phyloP scores from a whole-genome alignment of 1,140 invertebrate genomes.

The Pogonus chalceus region DNA sequence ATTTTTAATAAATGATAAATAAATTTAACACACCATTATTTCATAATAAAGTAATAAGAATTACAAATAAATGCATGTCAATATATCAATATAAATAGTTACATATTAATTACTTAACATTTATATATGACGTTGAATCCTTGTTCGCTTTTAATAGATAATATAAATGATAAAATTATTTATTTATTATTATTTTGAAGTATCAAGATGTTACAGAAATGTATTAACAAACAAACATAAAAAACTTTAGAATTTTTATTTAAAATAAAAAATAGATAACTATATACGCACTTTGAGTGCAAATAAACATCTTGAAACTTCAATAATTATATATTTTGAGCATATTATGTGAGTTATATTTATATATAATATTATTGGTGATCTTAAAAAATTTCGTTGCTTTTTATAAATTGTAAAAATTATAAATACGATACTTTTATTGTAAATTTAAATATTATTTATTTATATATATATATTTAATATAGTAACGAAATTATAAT shows the following conservation, averaged over 20 bases:
- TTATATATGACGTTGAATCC: background rate
- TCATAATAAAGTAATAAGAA: constrained; percentile 9
- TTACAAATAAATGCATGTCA: background rate
- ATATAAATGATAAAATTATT: constrained; percentile 6
- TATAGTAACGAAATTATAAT: background rate
- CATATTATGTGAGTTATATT: background rate
- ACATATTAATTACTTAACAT: constrained; percentile 3
- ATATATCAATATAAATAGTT: constrained; percentile 9
- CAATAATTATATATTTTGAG: background rate
- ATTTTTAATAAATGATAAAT: constrained; percentile 11
- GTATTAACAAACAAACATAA: background rate
- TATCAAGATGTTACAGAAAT: too few species aligned
- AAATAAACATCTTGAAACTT: background rate
- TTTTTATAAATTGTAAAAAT: background rate
- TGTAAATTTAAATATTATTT: background rate
- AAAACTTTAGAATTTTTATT: background rate
- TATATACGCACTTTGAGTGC: too few species aligned
- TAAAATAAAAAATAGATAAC: too few species aligned
- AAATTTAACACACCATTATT: constrained; percentile 3
- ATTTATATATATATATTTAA: constrained; percentile 1
- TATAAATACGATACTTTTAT: background rate
- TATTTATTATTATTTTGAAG: too few species aligned
- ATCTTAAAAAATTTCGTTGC: constrained; percentile 5
- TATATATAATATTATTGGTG: background rate
- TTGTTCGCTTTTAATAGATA: background rate